Base-by-base conservation (phyloP, 2,888 invertebrate genomes). In the Lymantria dispar region DNA sequence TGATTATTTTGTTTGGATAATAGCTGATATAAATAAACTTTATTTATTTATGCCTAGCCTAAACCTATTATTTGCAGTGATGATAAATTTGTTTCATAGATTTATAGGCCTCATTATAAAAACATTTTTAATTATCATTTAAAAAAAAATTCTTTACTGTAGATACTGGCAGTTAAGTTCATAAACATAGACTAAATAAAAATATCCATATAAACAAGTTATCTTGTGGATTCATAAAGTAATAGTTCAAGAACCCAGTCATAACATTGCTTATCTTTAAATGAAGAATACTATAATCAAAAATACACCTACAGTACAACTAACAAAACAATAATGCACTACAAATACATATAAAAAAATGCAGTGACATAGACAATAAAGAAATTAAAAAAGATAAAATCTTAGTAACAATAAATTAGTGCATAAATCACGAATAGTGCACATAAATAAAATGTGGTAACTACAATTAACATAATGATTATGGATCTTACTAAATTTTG, bases 401-500 rank as follows among this genome's bases (percentile, higher is more conserved):
- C 42, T 58, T 60, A 43, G 44, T 48, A 53, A 53, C 36, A 50
- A 53, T 39, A 45, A 62, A 53, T 36, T 5, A 49, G 66, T 66
- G 65, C 56, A 64, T 58, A 0, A 52, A 54, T 50, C 47, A 66
- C 12, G 22, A 22, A 55, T 8, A 12, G 63, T 68, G 70, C 62
- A 64, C 60, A 48, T 43, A 53, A 47, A 60, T 54, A 54, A 53
- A 58, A 48, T 66, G 72, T 76, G 74, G 78, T 75, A 78, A 70
- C 77, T 75, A 79, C 76, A 49, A 54, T 22, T 62, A 69, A 71
- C 60, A 54, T 45, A 47, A 61, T 57, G 48, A 55, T 3, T 55
- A 54, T 65, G 58, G 60, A 65, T 78, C 88, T 89, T 88, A 89
- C 88, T 76, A 85, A 78, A 74, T 77, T 78, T 65, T 70, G 74